A percentile compares a stretch with the other conserved stretches of the same genome.
Evolutionary conservation across 2,797 vertebrate genomes (phyloP).

Genomic region (Miopithecus talapoin): DNA sequence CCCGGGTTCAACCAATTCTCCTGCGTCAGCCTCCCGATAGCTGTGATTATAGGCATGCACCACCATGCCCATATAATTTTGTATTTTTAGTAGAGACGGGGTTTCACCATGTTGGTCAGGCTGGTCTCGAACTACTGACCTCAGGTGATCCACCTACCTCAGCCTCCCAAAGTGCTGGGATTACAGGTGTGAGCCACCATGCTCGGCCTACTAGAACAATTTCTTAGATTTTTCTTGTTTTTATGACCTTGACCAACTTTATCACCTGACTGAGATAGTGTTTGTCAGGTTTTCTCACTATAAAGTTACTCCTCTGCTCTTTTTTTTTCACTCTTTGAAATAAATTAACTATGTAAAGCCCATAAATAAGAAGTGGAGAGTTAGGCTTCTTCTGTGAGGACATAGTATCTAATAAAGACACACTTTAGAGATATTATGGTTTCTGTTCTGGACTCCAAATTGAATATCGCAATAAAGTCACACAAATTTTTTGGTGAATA

Average conservation of each 20-base stretch:
- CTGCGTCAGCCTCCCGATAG: too few species aligned
- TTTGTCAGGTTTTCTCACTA: background rate
- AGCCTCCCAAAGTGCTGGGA: too few species aligned
- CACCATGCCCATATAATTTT: too few species aligned
- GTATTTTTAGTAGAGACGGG: too few species aligned
- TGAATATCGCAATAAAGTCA: background rate
- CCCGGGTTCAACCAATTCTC: too few species aligned
- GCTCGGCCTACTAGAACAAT: background rate
- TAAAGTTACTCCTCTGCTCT: background rate
- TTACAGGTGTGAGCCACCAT: rapidly evolving
- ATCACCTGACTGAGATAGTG: background rate
- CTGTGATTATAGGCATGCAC: too few species aligned
- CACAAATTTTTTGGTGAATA: background rate
- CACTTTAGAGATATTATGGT: background rate
- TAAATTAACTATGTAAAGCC: background rate
- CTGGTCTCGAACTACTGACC: too few species aligned
- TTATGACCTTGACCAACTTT: background rate
- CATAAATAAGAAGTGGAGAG: background rate
- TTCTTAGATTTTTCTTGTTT: background rate
- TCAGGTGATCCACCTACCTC: too few species aligned
- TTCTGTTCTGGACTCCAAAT: background rate
- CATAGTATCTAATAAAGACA: background rate
- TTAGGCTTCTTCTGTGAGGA: background rate
- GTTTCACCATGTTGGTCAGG: too few species aligned
- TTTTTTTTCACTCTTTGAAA: background rate